Percentiles rank a stretch among this genome's conserved stretches.
These are phyloP conservation scores for Pungitius pungitius DNA, from an alignment of 2,113 vertebrate genomes.

Conservation along the genomic window DNA sequence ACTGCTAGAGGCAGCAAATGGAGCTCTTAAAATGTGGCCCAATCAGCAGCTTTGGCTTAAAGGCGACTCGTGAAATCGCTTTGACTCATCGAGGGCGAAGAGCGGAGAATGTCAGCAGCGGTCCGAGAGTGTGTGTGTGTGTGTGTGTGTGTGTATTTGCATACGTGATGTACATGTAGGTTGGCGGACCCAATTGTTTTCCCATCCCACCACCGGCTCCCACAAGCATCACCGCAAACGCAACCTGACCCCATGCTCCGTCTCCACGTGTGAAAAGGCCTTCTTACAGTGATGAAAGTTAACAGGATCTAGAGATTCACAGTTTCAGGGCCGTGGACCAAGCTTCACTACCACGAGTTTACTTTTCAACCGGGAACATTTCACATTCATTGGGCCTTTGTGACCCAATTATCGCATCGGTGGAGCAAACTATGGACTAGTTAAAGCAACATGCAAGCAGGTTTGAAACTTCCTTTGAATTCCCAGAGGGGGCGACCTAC, in stretches of 20 bases:
- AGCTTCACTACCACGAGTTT: too few species aligned
- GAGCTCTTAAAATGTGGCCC: conserved; percentile 51
- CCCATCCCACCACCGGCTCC: background rate
- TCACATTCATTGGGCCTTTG: too few species aligned
- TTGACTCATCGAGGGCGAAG: conserved; percentile 21
- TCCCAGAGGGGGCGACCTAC: too few species aligned
- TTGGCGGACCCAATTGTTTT: background rate
- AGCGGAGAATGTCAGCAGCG: background rate
- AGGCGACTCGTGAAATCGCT: conserved; percentile 30
- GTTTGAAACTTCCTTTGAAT: too few species aligned
- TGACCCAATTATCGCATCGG: too few species aligned
- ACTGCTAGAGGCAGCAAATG: conserved; percentile 49
- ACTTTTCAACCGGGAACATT: too few species aligned
- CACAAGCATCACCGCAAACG: background rate
- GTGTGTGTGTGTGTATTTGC: background rate
- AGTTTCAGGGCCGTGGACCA: too few species aligned
- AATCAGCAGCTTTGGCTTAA: conserved; percentile 62
- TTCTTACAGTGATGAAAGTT: too few species aligned
- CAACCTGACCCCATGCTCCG: background rate
- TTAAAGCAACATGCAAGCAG: too few species aligned
- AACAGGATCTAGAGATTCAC: too few species aligned
- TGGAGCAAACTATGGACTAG: too few species aligned
- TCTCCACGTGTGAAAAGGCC: background rate
- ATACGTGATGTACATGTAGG: background rate
- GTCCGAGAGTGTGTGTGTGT: background rate